Base-by-base conservation (phyloP, 2,113 vertebrate species). In the Euleptes europaea region DNA sequence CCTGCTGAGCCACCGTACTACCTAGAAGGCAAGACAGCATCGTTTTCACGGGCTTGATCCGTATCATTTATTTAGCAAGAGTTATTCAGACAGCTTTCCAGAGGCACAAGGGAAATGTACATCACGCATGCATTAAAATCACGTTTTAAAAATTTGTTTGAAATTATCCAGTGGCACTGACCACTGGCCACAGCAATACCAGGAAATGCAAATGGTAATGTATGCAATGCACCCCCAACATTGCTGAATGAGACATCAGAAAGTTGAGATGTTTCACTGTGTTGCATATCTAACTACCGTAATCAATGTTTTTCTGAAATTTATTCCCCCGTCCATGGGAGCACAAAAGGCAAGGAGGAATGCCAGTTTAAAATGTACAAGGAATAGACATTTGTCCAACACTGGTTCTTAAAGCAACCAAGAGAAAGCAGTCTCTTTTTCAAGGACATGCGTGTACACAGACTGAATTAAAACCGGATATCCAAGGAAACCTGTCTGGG, bases 1-100 rank as follows among this genome's bases (percentile, higher is more conserved):
- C 97, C 95, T 99, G 98, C 96, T 99, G 98, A 80, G 97, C 94
- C 94, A 99, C 95, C 13, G 98, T 96, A 60, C 97, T 96, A 90
- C 98, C 98, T 99, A 91, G 0, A 31, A 85, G 95, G 63, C 96
- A 65, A 91, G 23, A 90, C 21, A 26, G 19, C 63, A 88, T 51
- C 74, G 77, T 42, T 1, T 92, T 1, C 92, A 79, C 38, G 4
- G 35, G 80, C 84, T 84, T 87, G 26, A 7, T 26, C 13, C 7
- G 2, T 28, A 12, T 7, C 67, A 28, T 33, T 74, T 31, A 33
- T 10, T 12, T 40, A n/a, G 14, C 33, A 21, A 38, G 33, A 35
- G 26, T 7, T 35, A 12, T 28, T 17, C 42, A 82, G 28, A 4
- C 12, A n/a, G 4, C 69, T 40, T 38, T 28, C 60, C 26, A 60